These are phyloP conservation scores for Girardinichthys multiradiatus DNA, from an alignment of 2,113 vertebrate genomes.

Conservation along the genomic window DNA sequence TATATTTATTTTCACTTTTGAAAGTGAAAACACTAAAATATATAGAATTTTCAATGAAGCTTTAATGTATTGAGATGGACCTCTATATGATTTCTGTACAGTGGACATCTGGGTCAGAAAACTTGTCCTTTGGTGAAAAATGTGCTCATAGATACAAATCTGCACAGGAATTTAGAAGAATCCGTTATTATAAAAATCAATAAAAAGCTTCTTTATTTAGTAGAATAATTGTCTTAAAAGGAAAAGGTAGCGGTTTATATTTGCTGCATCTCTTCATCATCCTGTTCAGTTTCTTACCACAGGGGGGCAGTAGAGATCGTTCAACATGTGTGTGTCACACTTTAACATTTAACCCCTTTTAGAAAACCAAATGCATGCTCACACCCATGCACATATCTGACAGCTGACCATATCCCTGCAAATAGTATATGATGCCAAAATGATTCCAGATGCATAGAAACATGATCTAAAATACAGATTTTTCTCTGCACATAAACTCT, in stretches of 20 bases:
- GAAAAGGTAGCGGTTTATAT: not conserved
- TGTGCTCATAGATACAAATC: not conserved
- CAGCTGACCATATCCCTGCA: not conserved
- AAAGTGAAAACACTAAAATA: no score
- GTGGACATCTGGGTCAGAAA: not conserved
- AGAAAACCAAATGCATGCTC: not conserved
- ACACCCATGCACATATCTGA: not conserved
- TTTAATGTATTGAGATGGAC: not conserved
- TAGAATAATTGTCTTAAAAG: not conserved
- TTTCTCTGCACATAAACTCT: no score
- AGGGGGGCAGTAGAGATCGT: constrained; percentile 49
- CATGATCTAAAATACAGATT: no score
- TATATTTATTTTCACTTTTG: no score
- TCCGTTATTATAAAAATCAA: not conserved
- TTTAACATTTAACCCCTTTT: not conserved
- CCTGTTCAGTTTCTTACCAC: constrained; percentile 21
- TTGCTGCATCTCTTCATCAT: not conserved
- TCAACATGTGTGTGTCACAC: not conserved
- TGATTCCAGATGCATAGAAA: no score
- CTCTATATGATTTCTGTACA: not conserved
- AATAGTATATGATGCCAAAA: not conserved
- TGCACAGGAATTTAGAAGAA: not conserved
- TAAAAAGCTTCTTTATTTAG: not conserved
- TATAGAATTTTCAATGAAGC: no score
- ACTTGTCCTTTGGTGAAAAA: not conserved